Evolutionary conservation across 2,797 vertebrate genomes (phyloP), one percentile per base, ranked within the genome.

Genomic region (Poeciliopsis turneri): DNA sequence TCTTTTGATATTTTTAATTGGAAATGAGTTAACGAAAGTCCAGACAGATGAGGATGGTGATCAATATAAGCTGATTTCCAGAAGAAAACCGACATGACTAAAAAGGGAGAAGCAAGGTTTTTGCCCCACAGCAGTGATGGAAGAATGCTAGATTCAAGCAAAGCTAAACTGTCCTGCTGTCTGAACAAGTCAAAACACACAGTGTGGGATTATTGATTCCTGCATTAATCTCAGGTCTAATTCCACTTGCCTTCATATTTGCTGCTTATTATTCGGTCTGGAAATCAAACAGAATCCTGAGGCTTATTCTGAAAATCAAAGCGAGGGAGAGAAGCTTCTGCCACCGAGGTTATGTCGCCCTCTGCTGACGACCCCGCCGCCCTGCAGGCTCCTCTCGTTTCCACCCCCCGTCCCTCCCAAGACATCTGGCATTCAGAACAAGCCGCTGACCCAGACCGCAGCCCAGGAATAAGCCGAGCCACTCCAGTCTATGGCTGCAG

Each of bases 341-440:
- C 84, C 77, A 25, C 30, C 82, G 72, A 85, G 83, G 75, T 66
- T 80, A 84, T 76, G 81, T 47, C 59, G 77, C 93, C 91, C 93
- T 93, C 93, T 94, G 83, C 87, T 92, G 93, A 88, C 47, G 57
- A 79, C 81, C 83, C 84, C 59, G 0, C 23, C 11, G 1, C 39
- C 36, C 86, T 89, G 83, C 93, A 84, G 23, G 1, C 36, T 30
- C 64, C 16, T 64, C n/a, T 59, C 45, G 7, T 72, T 51, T 80
- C 49, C 20, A 20, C 47, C 20, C 8, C 12, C 43, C 41, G 11
- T 28, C 11, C 72, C 61, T 76, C 68, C 41, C 78, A 55, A 85
- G 86, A 93, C 92, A 93, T 94, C 92, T 94, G 93, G 93, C 84
- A 90, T 92, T 94, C 82, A 88, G 87, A 88, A 80, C 83, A 90